Evolutionary conservation across 2,888 invertebrate species (phyloP).

Genomic region (Iselma pallidipennis): DNA sequence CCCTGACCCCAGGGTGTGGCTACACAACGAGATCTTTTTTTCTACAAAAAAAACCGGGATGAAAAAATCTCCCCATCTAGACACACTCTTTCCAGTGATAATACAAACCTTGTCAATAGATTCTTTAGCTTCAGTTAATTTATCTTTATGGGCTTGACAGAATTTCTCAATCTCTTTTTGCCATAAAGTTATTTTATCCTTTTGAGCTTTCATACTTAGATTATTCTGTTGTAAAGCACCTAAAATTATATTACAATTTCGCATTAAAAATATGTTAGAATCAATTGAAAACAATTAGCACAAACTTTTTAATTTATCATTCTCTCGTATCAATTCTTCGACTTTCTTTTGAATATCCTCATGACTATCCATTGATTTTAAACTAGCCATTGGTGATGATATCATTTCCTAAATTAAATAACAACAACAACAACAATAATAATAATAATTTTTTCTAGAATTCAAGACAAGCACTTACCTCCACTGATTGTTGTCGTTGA

Average conservation of each 20-base stretch:
- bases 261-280: neutral
- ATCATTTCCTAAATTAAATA: neutral
- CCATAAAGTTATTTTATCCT: slow-evolving; percentile 63
- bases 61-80: too few relatives aligned
- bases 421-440: neutral
- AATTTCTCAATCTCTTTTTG: slow-evolving; percentile 68
- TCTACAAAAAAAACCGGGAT: too few relatives aligned
- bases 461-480: neutral
- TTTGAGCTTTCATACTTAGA: slow-evolving; percentile 68
- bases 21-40: too few relatives aligned
- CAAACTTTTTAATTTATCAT: slow-evolving; percentile 42
- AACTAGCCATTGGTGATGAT: neutral
- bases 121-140: slow-evolving; percentile 68
- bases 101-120: slow-evolving; percentile 62
- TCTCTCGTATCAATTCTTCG: slow-evolving; percentile 43
- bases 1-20: too few relatives aligned
- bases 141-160: slow-evolving; percentile 65
- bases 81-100: too few relatives aligned
- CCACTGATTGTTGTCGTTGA: neutral
- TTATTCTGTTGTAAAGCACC: slow-evolving; percentile 70
- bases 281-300: neutral
- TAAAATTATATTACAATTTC: slow-evolving; percentile 40
- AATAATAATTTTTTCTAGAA: neutral
- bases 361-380: slow-evolving; percentile 24
- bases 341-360: slow-evolving; percentile 47